These are phyloP conservation scores for Embidobia sp. DNA, from an alignment of 2,888 invertebrate genomes.

Conservation along the genomic window DNA sequence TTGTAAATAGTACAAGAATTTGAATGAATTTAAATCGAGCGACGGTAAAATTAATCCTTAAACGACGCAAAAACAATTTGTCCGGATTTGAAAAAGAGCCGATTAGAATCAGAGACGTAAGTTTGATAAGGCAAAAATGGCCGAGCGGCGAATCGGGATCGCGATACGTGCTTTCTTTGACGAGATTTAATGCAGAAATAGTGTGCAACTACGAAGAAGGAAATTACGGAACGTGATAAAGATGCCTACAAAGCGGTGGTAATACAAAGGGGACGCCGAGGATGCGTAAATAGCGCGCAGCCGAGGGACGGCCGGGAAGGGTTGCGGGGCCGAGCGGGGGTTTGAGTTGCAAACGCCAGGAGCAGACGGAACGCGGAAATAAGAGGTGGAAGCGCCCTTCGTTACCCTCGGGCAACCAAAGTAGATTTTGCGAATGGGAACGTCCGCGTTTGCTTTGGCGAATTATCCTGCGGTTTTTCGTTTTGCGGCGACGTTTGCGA, in stretches of 20 bases:
- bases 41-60: too few species aligned
- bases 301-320: slow-evolving; percentile 6
- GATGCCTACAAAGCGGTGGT: slow-evolving; percentile 60
- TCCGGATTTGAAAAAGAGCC: too few species aligned
- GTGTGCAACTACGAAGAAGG: slow-evolving; percentile 57
- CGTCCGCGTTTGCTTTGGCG: slow-evolving; percentile 64
- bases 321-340: slow-evolving; percentile 19
- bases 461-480: slow-evolving; percentile 65
- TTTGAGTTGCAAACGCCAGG: slow-evolving; percentile 35
- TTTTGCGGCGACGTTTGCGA: slow-evolving; percentile 55
- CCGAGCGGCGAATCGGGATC: slow-evolving; percentile 17
- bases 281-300: slow-evolving; percentile 62
- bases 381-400: slow-evolving; percentile 63
- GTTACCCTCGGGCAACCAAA: slow-evolving; percentile 63
- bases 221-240: slow-evolving; percentile 61
- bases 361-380: slow-evolving; percentile 62
- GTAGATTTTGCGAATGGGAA: slow-evolving; percentile 63
- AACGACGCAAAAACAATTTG: too few species aligned
- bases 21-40: too few species aligned
- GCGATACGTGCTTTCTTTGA: slow-evolving; percentile 47
- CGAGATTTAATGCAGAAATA: slow-evolving; percentile 59
- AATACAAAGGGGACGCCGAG: slow-evolving; percentile 62
- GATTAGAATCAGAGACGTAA: too few species aligned
- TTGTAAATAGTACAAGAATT: too few species aligned
- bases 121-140: too few species aligned